Conservation (phyloP, 1,140 invertebrate species). For the Drosophila melanogaster region Release_6_plus_ISO1_MT NT_033777.3:14935501-14936000, state of each 20-base stretch:
- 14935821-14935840: neutral
- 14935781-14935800: conserved; percentile 76
- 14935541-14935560: neutral
- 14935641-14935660: no score
- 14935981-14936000: neutral
- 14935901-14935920: conserved; percentile 67
- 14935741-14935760: conserved; percentile 25
- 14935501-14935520: conserved; percentile 11
- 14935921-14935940: conserved; percentile 77
- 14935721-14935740: neutral
- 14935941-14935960: conserved; percentile 71
- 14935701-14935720: conserved; percentile 16
- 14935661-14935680: no score
- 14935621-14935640: no score
- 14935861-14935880: conserved; percentile 46
- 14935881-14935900: conserved; percentile 75
- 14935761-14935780: conserved; percentile 48
- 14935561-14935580: neutral
- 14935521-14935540: conserved; percentile 7
- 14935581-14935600: no score
- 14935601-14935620: no score
- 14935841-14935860: conserved; percentile 35
- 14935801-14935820: conserved; percentile 14
- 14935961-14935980: conserved; percentile 8
- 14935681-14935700: no score